Evolutionary conservation across 2,113 vertebrate genomes (phyloP).

Genomic region (Hydrolagus affinis): DNA sequence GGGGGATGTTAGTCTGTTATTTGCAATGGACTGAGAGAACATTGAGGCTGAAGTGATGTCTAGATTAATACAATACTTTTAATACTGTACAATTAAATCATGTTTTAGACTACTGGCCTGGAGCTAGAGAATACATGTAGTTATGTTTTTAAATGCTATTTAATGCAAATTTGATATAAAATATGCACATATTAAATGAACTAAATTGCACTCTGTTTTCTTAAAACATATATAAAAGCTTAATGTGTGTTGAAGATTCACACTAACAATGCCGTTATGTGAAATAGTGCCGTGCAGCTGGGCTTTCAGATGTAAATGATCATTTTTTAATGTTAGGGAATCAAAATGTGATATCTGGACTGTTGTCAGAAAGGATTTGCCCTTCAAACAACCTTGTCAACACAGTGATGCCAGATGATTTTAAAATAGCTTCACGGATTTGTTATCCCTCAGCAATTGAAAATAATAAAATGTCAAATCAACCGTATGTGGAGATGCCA

Average conservation of each 20-base stretch:
- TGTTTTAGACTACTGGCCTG: constrained; percentile 20
- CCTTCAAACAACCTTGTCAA: constrained; percentile 26
- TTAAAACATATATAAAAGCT: constrained; percentile 27
- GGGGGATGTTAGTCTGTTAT: background rate
- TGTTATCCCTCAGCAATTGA: constrained; percentile 1
- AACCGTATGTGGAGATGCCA: background rate
- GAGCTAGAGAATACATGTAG: constrained; percentile 24
- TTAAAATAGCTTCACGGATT: constrained; percentile 19
- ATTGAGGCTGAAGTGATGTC: background rate
- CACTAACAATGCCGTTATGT: constrained; percentile 16
- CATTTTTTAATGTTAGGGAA: constrained; percentile 22
- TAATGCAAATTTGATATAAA: constrained; percentile 27
- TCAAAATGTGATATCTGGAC: constrained; percentile 13
- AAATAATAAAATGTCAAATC: constrained; percentile 12
- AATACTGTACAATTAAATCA: constrained; percentile 25
- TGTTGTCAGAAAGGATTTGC: constrained; percentile 27
- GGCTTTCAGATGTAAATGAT: constrained; percentile 19
- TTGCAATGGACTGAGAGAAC: constrained; percentile 12
- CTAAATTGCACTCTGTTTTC: constrained; percentile 21
- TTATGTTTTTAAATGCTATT: constrained; percentile 11
- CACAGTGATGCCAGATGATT: constrained; percentile 13
- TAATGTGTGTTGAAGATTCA: constrained; percentile 21
- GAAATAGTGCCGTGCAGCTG: background rate
- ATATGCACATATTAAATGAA: constrained; percentile 20
- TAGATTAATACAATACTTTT: constrained; percentile 27